These are phyloP conservation scores for Dendronephthya gigantea DNA, from an alignment of 64 coral and sea anemone genomes.

Conservation along the genomic window DNA sequence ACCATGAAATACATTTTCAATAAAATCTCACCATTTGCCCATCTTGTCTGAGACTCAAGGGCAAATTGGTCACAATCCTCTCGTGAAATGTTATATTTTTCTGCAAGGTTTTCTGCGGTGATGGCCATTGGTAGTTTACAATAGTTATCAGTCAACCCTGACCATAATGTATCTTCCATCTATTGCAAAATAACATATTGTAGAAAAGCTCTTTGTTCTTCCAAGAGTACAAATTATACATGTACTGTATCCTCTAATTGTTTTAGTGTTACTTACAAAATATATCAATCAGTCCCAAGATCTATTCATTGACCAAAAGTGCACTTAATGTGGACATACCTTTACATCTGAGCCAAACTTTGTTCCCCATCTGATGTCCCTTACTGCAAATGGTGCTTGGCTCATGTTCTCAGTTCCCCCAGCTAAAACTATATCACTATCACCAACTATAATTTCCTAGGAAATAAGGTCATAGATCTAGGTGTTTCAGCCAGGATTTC, in stretches of 20 bases:
- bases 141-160: slow-evolving; percentile 74
- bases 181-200: not conserved
- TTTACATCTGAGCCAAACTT: slow-evolving; percentile 69
- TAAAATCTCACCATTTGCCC: slow-evolving; percentile 62
- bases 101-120: slow-evolving; percentile 91
- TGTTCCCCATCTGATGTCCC: slow-evolving; percentile 89
- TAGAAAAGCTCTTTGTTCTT: too few species aligned
- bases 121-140: slow-evolving; percentile 80
- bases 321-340: slow-evolving; percentile 26
- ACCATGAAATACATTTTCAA: not conserved
- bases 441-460: slow-evolving; percentile 81
- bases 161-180: slow-evolving; percentile 91
- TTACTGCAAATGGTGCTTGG: slow-evolving; percentile 85
- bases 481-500: not conserved
- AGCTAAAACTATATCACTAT: slow-evolving; percentile 74
- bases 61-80: slow-evolving; percentile 89
- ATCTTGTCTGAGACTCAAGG: slow-evolving; percentile 72
- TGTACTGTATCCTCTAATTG: too few species aligned
- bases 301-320: too few species aligned
- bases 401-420: slow-evolving; percentile 92
- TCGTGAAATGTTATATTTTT: slow-evolving; percentile 75
- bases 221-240: too few species aligned
- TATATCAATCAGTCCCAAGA: too few species aligned
- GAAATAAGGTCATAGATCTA: not conserved
- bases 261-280: not conserved